Conservation (phyloP, 2,113 vertebrate species). For the Colius striatus region DNA sequence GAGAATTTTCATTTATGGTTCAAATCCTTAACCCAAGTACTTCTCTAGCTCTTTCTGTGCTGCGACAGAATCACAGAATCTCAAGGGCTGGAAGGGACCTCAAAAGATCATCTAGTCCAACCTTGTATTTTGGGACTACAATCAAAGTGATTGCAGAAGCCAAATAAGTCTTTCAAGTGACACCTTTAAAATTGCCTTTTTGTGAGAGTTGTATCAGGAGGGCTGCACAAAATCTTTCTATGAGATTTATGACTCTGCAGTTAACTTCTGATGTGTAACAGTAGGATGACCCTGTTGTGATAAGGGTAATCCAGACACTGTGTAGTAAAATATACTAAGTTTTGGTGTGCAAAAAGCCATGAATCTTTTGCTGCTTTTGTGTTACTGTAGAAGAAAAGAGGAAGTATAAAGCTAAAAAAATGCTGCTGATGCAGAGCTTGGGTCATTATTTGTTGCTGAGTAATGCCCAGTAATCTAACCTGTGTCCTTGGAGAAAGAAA, state of each 20-base stretch:
- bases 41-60: background rate
- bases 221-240: background rate
- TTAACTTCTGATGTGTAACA: background rate
- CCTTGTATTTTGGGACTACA: background rate
- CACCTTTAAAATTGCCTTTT: background rate
- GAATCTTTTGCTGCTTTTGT: background rate
- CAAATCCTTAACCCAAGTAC: background rate
- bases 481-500: slow-evolving; percentile 28
- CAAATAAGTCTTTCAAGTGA: background rate
- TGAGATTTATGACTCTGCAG: background rate
- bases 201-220: background rate
- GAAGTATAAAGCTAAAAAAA: slow-evolving; percentile 28
- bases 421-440: background rate
- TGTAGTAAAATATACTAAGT: background rate
- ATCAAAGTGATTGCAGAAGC: background rate
- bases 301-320: background rate
- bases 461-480: slow-evolving; percentile 53
- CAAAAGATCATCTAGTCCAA: too few relatives aligned
- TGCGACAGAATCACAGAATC: background rate
- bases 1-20: background rate
- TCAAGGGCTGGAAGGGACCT: too few relatives aligned
- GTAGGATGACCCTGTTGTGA: background rate
- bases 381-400: background rate
- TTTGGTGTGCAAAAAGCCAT: background rate
- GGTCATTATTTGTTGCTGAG: slow-evolving; percentile 51